Evolutionary conservation across 2,113 vertebrate species (phyloP).

Genomic region (Ciconia boyciana): DNA sequence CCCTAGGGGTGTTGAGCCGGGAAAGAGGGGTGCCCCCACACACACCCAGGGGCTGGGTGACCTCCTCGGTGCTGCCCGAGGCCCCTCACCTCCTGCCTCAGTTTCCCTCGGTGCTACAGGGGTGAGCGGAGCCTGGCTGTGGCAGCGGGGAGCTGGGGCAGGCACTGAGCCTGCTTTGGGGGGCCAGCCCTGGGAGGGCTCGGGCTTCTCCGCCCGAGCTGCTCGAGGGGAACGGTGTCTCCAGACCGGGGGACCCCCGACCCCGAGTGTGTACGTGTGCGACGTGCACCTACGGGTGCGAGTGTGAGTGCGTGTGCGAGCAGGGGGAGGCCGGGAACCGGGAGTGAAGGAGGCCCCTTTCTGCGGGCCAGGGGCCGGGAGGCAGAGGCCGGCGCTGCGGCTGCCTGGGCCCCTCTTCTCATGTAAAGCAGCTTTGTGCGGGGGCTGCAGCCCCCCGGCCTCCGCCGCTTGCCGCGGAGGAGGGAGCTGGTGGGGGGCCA

Average conservation of each 20-base stretch:
- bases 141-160: neutral
- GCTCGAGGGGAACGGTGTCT: rapidly evolving
- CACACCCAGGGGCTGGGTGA: too few relatives aligned
- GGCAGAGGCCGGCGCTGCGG: neutral
- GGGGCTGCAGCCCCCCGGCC: neutral
- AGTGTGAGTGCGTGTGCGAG: neutral
- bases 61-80: neutral
- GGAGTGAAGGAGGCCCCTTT: constrained; percentile 8
- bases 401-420: constrained; percentile 27
- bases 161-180: neutral
- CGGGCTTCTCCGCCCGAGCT: neutral
- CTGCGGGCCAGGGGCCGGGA: constrained; percentile 24
- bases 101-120: neutral
- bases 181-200: neutral
- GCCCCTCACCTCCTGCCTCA: neutral
- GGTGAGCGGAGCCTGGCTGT: rapidly evolving
- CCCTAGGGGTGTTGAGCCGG: neutral
- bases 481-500: neutral
- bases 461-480: rapidly evolving
- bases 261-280: neutral
- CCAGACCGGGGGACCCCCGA: neutral
- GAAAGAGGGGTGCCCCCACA: neutral
- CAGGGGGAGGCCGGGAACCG: neutral
- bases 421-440: constrained; percentile 59
- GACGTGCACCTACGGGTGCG: neutral